Base-by-base conservation (phyloP, 2,113 vertebrate species). In the Pipa parva region DNA sequence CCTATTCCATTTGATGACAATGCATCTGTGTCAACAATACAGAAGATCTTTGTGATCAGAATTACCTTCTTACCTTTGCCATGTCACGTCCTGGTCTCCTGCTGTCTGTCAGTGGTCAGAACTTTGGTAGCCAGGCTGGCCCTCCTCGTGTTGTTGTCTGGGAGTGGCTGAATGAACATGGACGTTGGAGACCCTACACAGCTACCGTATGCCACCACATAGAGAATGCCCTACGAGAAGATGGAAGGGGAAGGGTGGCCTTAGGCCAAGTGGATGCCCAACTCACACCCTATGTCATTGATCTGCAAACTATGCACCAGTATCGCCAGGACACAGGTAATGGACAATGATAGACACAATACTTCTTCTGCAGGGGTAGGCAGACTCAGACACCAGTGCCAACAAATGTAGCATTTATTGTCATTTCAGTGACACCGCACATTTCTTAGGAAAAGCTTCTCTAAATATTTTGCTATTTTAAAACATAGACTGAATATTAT, bases 291-390 rank as follows among this genome's bases (percentile, higher is more conserved):
- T 98, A 98, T 72, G 26, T 97, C 85, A 93, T 98, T 0, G 94
- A 98, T 82, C 87, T 98, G 77, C 95, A 97, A 82, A 93, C 94
- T 79, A 98, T 98, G 95, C 93, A 97, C 72, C 95, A 98, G 84
- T 97, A 97, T 72, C 90, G 95, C 50, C 95, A 98, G 83, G 94
- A 97, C 76, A 98, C 95, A 58, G 95, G 95, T 98, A 87, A 84
- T 89, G 10, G 46, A n/a, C n/a, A n/a, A n/a, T n/a, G n/a, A n/a
- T n/a, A n/a, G n/a, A n/a, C n/a, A n/a, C n/a, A n/a, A n/a, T n/a
- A n/a, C n/a, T n/a, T n/a, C n/a, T n/a, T n/a, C n/a, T n/a, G n/a
- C n/a, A n/a, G n/a, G n/a, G n/a, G n/a, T n/a, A n/a, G n/a, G n/a
- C n/a, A n/a, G n/a, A n/a, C n/a, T n/a, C n/a, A n/a, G n/a, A n/a